Base-by-base conservation (phyloP, 2,888 invertebrate species). In the Pharmacophagus antenor region DNA sequence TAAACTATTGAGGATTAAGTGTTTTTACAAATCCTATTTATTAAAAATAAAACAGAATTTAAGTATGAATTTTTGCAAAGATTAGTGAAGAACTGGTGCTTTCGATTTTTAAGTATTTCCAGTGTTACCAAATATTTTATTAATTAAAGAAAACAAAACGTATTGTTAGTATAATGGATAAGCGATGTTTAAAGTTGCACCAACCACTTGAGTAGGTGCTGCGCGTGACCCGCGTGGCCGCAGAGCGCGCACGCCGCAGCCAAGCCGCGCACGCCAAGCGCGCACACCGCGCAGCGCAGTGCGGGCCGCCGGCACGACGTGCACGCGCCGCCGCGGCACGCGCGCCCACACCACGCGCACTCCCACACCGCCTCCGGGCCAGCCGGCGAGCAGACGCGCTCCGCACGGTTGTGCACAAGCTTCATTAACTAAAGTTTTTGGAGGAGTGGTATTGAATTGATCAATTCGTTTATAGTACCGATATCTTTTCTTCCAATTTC, bases 151-250 rank as follows among this genome's bases (percentile, higher is more conserved):
- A 7, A 10, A 10, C 10, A 27, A 10, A 27, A 10, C 1, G 27
- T 27, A 10, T 7, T 27, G 27, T 7, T 27, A 10, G n/a, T n/a
- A 15, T 3, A n/a, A 5, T 3, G 15, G 12, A n/a, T 37, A n/a
- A n/a, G 10, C n/a, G 6, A 15, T n/a, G 37, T 37, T 37, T 37
- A 37, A 37, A 37, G n/a, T 37, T 37, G n/a, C n/a, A 37, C 15
- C 65, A 23, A 87, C 98, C 98, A 98, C 56, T 94, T 92, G 70
- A 94, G 91, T 89, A 98, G 93, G 82, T 98, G 98, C 52, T 91
- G 84, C 2, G 95, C 94, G 82, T 99, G 98, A 0, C 98, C 98
- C 2, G 98, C 98, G 84, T 99, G 99, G 0, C 97, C 97, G 86
- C 99, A 99, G 63, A 94, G 92, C 56, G 96, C 91, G 83, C 98